phyloP scores from a whole-genome alignment of 2,888 invertebrate genomes.

The Quadroppia sp. region DNA sequence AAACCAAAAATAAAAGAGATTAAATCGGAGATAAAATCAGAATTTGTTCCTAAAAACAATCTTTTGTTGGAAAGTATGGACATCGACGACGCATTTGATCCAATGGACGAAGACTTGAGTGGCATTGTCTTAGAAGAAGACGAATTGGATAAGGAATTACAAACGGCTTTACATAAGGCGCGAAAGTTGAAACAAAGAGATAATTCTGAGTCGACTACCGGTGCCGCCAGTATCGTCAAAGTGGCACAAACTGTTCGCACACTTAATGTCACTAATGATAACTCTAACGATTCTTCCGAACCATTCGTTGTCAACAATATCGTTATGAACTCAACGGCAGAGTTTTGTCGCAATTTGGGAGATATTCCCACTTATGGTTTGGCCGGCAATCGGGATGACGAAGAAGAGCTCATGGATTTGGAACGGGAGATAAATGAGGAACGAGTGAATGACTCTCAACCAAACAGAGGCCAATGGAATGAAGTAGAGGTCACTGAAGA shows the following conservation, averaged over 20 bases:
- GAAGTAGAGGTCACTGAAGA: constrained; percentile 65
- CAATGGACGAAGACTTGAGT: constrained; percentile 53
- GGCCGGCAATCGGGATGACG: constrained; percentile 51
- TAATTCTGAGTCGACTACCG: constrained; percentile 32
- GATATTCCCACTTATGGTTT: constrained; percentile 84
- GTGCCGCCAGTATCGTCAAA: constrained; percentile 35
- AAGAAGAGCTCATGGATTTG: neutral
- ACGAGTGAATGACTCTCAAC: neutral
- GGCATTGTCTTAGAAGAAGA: constrained; percentile 65
- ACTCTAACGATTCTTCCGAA: constrained; percentile 44
- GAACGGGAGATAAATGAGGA: neutral
- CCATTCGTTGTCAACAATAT: constrained; percentile 59
- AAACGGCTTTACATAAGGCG: constrained; percentile 66
- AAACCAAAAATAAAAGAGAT: neutral
- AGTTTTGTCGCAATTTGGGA: constrained; percentile 91
- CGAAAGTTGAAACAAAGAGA: constrained; percentile 63
- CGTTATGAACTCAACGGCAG: constrained; percentile 85
- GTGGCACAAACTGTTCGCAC: constrained; percentile 35
- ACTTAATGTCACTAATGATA: constrained; percentile 1
- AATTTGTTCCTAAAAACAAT: neutral
- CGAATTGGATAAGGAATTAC: constrained; percentile 66
- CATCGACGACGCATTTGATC: constrained; percentile 45
- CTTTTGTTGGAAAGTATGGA: constrained; percentile 3
- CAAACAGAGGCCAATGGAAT: constrained; percentile 68
- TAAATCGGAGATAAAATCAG: constrained; percentile 4